phyloP scores from a whole-genome alignment of 2,888 invertebrate species.

The Micoletzkya japonica region DNA sequence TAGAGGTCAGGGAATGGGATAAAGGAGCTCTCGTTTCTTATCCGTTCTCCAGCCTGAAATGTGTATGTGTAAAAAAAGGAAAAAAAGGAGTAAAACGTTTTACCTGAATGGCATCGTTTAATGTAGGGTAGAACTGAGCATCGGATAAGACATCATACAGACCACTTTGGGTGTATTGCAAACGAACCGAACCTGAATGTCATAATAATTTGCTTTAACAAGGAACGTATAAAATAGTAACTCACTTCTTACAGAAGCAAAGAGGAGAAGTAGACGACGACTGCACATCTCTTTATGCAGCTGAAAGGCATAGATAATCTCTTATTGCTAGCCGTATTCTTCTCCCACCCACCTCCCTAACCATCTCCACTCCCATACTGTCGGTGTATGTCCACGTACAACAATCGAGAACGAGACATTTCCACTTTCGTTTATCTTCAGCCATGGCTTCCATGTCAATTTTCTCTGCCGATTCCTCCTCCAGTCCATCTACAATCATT shows the following conservation, averaged over 20 bases:
- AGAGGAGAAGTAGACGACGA: constrained; percentile 32
- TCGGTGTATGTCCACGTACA: constrained; percentile 47
- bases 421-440: constrained; percentile 17
- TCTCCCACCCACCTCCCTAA: constrained; percentile 37
- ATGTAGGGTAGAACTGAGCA: neutral
- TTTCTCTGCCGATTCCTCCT: no score
- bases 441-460: no score
- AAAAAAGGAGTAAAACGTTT: no score
- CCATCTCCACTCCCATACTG: constrained; percentile 48
- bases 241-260: constrained; percentile 36
- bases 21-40: no score
- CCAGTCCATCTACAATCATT: neutral
- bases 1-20: neutral
- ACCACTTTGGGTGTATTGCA: neutral
- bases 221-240: neutral
- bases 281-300: constrained; percentile 33
- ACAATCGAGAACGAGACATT: constrained; percentile 44
- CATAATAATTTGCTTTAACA: neutral
- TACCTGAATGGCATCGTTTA: neutral
- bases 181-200: constrained; percentile 3
- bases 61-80: no score
- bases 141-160: neutral
- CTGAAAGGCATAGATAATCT: neutral
- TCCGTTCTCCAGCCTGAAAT: no score
- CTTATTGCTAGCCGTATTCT: neutral